These are phyloP conservation scores for Sebastes vulpes DNA, from an alignment of 2,797 vertebrate species.

Conservation along the genomic window DNA sequence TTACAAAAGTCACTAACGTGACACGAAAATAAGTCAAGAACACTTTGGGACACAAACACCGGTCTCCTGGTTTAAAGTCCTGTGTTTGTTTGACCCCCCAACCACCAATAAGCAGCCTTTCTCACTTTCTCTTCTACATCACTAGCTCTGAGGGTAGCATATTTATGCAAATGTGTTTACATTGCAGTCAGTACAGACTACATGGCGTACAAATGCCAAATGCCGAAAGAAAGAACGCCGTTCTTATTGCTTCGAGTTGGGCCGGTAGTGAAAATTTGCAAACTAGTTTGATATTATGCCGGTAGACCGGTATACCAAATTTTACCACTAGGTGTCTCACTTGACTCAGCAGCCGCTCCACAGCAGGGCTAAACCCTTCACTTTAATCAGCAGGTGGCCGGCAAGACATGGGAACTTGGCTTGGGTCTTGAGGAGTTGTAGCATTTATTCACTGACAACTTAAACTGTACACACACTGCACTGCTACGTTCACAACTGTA, in stretches of 20 bases:
- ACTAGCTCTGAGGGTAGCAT: not conserved
- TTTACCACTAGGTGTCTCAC: too few relatives aligned
- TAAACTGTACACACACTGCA: too few relatives aligned
- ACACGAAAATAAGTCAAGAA: accelerated
- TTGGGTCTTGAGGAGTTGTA: too few relatives aligned
- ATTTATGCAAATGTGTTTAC: not conserved
- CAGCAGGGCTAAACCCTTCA: too few relatives aligned
- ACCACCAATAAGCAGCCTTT: accelerated
- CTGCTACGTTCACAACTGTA: too few relatives aligned
- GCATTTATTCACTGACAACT: too few relatives aligned
- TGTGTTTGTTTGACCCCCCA: accelerated
- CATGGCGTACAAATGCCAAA: accelerated
- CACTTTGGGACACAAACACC: not conserved
- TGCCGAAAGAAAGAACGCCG: not conserved
- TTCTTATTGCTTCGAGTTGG: not conserved
- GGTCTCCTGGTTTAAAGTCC: accelerated
- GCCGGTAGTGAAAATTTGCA: too few relatives aligned
- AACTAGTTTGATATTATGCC: too few relatives aligned
- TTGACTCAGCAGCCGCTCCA: too few relatives aligned
- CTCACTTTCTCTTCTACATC: accelerated
- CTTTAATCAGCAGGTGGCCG: too few relatives aligned
- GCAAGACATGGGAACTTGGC: too few relatives aligned
- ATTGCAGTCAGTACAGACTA: not conserved
- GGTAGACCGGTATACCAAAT: not conserved
- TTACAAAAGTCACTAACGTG: too few relatives aligned